A percentile compares a stretch with the other conserved stretches of the same genome.
These are phyloP conservation scores for Stegana nigrithorax DNA, from an alignment of 2,888 invertebrate genomes.

Conservation along the genomic window DNA sequence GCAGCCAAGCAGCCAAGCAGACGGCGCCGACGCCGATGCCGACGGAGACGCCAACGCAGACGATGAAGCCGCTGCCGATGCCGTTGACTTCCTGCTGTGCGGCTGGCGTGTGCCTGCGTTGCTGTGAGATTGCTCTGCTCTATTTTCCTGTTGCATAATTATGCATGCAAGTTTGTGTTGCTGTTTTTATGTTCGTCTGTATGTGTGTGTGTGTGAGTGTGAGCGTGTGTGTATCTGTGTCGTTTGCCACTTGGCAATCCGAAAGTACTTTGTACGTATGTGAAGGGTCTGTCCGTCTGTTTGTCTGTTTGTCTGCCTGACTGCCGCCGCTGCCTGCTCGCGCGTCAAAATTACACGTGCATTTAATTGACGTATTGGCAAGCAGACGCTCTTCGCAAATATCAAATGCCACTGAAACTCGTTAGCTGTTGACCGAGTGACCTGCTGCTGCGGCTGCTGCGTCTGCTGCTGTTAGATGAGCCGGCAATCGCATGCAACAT, in stretches of 20 bases:
- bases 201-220: constrained; percentile 3
- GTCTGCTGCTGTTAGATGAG: too few species aligned
- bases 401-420: constrained; percentile 13
- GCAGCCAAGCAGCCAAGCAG: neutral
- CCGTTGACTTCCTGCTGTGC: constrained; percentile 15
- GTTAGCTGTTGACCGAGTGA: constrained; percentile 42
- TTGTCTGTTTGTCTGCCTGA: constrained; percentile 5
- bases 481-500: too few species aligned
- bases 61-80: too few species aligned
- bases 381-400: constrained; percentile 13
- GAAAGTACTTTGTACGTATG: too few species aligned
- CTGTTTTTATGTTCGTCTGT: neutral
- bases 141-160: constrained; percentile 45
- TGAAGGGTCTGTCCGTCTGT: too few species aligned
- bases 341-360: constrained; percentile 47
- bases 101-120: too few species aligned
- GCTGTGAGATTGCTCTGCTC: too few species aligned
- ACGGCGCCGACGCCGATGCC: too few species aligned
- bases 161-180: constrained; percentile 28
- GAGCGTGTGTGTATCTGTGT: constrained; percentile 11
- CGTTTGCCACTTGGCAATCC: too few species aligned
- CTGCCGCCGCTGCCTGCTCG: constrained; percentile 31
- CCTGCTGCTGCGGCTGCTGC: constrained; percentile 28
- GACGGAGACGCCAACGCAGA: too few species aligned
- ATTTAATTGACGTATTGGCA: constrained; percentile 51